Evolutionary conservation across 2,797 vertebrate genomes (phyloP), one percentile per base, ranked within the genome.

Genomic region (Orientallactaga sibirica): DNA sequence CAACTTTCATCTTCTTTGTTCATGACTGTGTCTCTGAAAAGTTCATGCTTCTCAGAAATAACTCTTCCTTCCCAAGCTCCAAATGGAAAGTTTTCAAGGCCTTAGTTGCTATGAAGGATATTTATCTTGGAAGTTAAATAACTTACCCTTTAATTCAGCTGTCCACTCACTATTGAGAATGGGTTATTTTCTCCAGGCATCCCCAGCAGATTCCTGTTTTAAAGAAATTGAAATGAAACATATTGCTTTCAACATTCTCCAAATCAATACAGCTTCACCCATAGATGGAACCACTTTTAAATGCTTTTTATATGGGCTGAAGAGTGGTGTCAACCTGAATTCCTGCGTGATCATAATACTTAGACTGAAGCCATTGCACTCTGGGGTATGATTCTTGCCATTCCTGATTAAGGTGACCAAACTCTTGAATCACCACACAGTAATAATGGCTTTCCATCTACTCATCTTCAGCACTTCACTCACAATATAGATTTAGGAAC

Each of bases 181-280:
- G 96, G 84, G 33, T 92, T 92, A 86, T 88, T 97, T 94, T 94
- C 93, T 95, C 48, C 66, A 95, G 91, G 48, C 95, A 48, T 64
- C 20, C 77, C 61, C 29, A 94, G 58, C 61, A 77, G 37, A 1
- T 85, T 92, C 24, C 86, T 86, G 86, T 96, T 96, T 97, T 97
- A 90, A 94, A 96, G 97, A 96, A 5, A 18, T 41, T 92, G 95
- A 93, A 95, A 96, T 95, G 75, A 96, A 94, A 94, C 66, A 33
- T 66, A 88, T 78, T 96, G 90, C 94, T 94, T 93, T 97, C 91
- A 92, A 91, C 71, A 74, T 58, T 33, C 58, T 77, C 88, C 6
- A 95, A 80, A 75, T 93, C 94, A 96, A 96, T 94, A 96, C n/a
- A 43, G 20, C 82, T 94, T 96, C 84, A 96, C 58, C 96, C 41